Base-by-base conservation (phyloP, 2,797 vertebrate genomes). In the Sebastes kiyomatsui region DNA sequence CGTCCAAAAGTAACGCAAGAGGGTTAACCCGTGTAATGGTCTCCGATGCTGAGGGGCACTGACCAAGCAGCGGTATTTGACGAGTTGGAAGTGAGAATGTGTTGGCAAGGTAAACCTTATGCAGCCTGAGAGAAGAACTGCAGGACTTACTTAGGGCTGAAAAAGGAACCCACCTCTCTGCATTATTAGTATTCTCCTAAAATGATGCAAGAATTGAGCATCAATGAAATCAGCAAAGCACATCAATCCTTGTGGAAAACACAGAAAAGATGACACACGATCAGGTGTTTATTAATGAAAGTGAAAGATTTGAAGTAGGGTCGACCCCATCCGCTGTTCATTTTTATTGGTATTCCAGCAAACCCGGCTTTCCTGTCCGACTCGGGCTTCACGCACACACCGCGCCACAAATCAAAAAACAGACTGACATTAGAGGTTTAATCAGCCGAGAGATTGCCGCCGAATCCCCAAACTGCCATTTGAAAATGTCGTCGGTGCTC, bases 361-460 rank as follows among this genome's bases (percentile, higher is more conserved):
- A 88, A 87, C 61, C 32, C 18, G 33, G 55, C 77, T 73, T 27
- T 69, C 32, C 61, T 52, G 62, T 83, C 68, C 16, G 28, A 76
- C 35, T 75, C 22, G 5, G 38, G 35, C 60, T 6, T 60, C 8
- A 4, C 10, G 18, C 59, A 77, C 87, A 58, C 16, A 9, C 62
- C 5, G 59, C 3, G 2, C 75, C 71, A 56, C 79, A 91, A 85
- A 93, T 92, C 85, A 42, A 89, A 82, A 90, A 80, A 67, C 69
- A 83, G 69, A 60, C 73, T 88, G 88, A 87, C 80, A 89, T 84
- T 87, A 89, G 78, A 79, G 68, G 82, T 89, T 92, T 86, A 89
- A 83, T 91, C 88, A 85, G 89, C 83, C n/a, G 28, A 72, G 46
- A 80, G 75, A 90, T 85, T 79, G 79, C 86, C 2, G 61, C 72